Evolutionary conservation across 2,113 vertebrate genomes (phyloP).

Genomic region (Microcebus ravelobensis): DNA sequence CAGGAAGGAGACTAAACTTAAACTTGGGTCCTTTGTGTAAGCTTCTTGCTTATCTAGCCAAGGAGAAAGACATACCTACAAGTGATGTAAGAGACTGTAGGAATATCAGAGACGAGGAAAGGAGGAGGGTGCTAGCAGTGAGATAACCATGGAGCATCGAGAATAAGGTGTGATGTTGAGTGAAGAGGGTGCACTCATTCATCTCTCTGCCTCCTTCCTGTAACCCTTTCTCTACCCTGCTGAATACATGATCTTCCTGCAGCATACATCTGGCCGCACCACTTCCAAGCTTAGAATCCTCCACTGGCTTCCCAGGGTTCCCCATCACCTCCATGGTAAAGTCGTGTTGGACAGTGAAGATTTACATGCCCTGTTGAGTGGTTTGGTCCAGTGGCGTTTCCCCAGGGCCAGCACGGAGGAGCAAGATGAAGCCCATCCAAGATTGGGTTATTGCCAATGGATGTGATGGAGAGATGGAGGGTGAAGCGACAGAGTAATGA

Average conservation of each 20-base stretch:
- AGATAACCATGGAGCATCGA: neutral
- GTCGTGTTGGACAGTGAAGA: neutral
- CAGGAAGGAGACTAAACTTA: neutral
- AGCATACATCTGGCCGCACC: neutral
- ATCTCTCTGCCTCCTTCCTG: neutral
- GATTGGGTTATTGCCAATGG: neutral
- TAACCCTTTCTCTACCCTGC: neutral
- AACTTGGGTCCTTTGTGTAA: neutral
- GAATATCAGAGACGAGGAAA: neutral
- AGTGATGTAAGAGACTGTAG: neutral
- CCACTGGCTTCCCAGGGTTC: neutral
- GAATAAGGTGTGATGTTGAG: neutral
- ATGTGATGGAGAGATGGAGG: neutral
- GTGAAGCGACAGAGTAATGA: neutral
- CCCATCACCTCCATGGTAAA: neutral
- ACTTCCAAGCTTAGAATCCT: neutral
- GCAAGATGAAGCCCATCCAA: neutral
- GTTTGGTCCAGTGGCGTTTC: neutral
- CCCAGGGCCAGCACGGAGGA: neutral
- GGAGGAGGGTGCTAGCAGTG: neutral
- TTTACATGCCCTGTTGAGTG: neutral
- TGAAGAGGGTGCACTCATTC: neutral
- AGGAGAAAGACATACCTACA: neutral
- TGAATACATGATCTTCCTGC: neutral
- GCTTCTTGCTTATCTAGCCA: neutral